These are phyloP conservation scores for Cantharis rufa DNA, from an alignment of 2,888 invertebrate genomes.

Conservation along the genomic window DNA sequence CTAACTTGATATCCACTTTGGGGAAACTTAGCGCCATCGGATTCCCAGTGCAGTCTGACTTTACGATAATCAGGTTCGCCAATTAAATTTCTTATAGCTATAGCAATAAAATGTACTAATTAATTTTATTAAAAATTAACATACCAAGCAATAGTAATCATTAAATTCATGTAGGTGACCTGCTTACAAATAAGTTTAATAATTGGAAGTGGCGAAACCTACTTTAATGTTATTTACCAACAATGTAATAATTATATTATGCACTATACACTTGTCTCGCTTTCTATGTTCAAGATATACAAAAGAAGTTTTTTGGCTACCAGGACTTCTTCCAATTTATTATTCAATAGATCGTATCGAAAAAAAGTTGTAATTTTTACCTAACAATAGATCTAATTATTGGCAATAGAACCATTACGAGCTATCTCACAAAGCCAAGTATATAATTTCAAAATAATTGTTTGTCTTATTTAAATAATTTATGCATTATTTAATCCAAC, in stretches of 20 bases:
- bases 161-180: background rate
- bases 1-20: conserved; percentile 69
- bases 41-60: conserved; percentile 68
- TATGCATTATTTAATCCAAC: background rate
- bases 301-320: background rate
- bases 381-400: background rate
- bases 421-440: background rate
- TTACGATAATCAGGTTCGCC: conserved; percentile 71
- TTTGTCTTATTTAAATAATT: background rate
- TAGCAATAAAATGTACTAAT: conserved; percentile 37
- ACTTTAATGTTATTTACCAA: background rate
- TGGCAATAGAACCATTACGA: background rate
- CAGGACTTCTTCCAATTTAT: background rate
- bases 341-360: background rate
- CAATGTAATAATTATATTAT: background rate
- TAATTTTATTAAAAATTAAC: background rate
- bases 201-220: background rate
- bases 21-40: conserved; percentile 56
- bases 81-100: conserved; percentile 65
- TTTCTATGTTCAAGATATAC: background rate
- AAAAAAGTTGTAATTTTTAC: background rate
- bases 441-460: background rate
- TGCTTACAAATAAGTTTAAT: background rate
- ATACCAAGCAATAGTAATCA: background rate
- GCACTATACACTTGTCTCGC: background rate